Base-by-base conservation (phyloP, 2,113 vertebrate species). In the Rattus norvegicus region DNA sequence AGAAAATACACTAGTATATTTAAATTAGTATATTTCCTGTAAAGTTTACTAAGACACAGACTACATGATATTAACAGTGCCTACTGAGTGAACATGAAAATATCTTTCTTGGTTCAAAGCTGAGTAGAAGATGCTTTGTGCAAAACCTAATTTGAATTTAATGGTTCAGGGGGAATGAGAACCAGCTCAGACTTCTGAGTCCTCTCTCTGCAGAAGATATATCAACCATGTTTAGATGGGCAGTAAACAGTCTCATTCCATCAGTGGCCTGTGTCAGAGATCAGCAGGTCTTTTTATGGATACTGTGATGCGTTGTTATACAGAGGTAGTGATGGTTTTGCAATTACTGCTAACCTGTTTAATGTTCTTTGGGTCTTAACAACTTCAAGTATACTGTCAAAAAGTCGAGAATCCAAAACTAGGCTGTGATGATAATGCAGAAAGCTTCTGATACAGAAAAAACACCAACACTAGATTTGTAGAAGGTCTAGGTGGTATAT, bases 261-360 rank as follows among this genome's bases (percentile, higher is more conserved):
- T 52, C 43, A 26, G 61, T 47, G 72, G 73, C 16, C 88, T 91
- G 88, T 77, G 76, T 52, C 39, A 43, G 56, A 87, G 36, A 95
- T 75, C 52, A 83, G 83, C 36, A 36, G 13, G 56, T 95, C 73
- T 75, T 97, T 97, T 97, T 97, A 97, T 69, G 92, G 92, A 86
- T 72, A 89, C 75, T 69, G 49, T 30, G 85, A 97, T 30, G 81
- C 67, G 22, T 16, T 90, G 79, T 76, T 93, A 94, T 54, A 19
- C 76, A 70, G 54, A 65, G 7, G 43, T 91, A 54, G 39, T 73
- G 81, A 81, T 11, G 70, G 47, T 39, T 70, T 13, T 79, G 30
- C 79, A 91, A 91, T 93, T 92, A 77, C 61, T 95, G 92, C 72
- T 95, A 65, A 91, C 92, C 65, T 92, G 90, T 70, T 93, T 90